These are phyloP conservation scores for Nyctibius bracteatus DNA, from an alignment of 2,113 vertebrate species.

Conservation along the genomic window DNA sequence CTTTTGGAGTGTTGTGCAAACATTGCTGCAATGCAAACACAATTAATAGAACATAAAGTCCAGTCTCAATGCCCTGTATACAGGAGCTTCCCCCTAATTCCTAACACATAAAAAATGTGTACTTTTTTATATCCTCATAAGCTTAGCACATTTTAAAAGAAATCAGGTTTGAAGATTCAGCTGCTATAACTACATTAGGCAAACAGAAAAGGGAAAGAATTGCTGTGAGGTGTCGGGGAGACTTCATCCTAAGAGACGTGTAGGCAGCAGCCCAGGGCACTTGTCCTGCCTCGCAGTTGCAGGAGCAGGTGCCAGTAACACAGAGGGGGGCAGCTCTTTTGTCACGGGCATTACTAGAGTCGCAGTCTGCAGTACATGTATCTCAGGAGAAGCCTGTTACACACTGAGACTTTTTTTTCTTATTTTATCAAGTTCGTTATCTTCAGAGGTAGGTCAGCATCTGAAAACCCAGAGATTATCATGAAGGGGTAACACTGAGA, in stretches of 20 bases:
- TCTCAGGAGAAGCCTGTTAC: slow-evolving; percentile 36
- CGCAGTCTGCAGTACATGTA: neutral
- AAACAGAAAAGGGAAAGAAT: neutral
- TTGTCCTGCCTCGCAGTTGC: neutral
- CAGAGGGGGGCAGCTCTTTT: neutral
- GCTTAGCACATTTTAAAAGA: neutral
- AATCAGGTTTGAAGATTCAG: neutral
- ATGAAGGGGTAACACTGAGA: neutral
- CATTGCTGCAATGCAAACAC: neutral
- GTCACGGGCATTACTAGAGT: neutral
- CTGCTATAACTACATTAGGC: neutral
- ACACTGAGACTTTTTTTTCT: neutral
- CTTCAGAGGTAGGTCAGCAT: slow-evolving; percentile 8
- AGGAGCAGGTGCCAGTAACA: neutral
- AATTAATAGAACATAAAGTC: neutral
- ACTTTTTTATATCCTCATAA: neutral
- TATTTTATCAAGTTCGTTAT: slow-evolving; percentile 1
- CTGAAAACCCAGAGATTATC: neutral
- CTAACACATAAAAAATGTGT: neutral
- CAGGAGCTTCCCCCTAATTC: neutral
- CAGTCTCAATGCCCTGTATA: neutral
- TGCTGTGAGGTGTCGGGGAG: neutral
- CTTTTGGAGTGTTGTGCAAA: neutral
- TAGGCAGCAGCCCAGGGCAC: neutral
- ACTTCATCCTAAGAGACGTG: neutral